phyloP scores from a whole-genome alignment of 2,113 vertebrate species.

The Caloenas nicobarica region DNA sequence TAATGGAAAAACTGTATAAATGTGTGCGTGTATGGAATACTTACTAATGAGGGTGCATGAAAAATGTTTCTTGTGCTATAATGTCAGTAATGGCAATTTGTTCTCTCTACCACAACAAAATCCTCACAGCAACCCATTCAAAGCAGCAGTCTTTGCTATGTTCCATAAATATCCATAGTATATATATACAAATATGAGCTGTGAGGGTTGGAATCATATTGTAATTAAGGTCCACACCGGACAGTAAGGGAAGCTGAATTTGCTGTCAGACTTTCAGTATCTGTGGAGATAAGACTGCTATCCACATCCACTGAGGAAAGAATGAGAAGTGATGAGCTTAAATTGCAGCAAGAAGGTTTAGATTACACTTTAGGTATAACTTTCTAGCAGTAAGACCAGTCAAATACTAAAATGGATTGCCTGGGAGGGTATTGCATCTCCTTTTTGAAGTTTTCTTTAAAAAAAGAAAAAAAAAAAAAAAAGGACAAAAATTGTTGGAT shows the following conservation, averaged over 20 bases:
- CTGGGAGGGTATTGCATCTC: not conserved
- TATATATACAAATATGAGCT: slow-evolving; percentile 19
- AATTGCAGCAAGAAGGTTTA: not conserved
- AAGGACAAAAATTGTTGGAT: not conserved
- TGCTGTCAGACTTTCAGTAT: not conserved
- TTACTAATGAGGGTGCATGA: not conserved
- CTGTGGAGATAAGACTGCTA: slow-evolving; percentile 8
- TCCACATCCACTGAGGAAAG: not conserved
- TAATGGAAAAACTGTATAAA: not conserved
- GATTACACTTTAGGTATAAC: not conserved
- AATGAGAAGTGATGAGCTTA: slow-evolving; percentile 8
- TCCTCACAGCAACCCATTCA: slow-evolving; percentile 17
- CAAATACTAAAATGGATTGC: not conserved
- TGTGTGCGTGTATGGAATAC: not conserved
- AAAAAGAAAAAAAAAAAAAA: not conserved
- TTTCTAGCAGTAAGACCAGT: slow-evolving; percentile 1
- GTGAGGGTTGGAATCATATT: slow-evolving; percentile 10
- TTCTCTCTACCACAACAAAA: slow-evolving; percentile 41
- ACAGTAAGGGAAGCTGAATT: slow-evolving; percentile 20
- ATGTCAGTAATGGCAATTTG: slow-evolving; percentile 11
- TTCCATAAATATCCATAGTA: slow-evolving; percentile 20
- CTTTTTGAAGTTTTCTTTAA: not conserved
- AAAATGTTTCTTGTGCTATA: slow-evolving; percentile 22
- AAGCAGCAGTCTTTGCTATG: not conserved
- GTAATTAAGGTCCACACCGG: slow-evolving; percentile 19